Evolutionary conservation across 2,797 vertebrate genomes (phyloP), one percentile per base, ranked within the genome.

Genomic region (Poeciliopsis infans): DNA sequence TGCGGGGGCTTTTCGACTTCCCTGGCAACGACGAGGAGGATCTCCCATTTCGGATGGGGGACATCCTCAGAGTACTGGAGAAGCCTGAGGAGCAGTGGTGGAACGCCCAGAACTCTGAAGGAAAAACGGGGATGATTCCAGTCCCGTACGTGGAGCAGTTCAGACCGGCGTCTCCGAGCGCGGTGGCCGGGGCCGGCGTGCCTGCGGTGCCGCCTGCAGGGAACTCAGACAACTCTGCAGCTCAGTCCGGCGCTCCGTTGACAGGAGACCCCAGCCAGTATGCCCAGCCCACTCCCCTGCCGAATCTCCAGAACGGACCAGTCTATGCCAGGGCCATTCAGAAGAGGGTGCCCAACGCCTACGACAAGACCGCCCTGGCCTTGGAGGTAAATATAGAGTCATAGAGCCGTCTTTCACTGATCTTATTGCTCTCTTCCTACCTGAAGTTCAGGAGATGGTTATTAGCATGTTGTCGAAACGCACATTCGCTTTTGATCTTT

Each of bases 21-120:
- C 97, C 96, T 41, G 98, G 98, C 79, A 99, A 99, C 15, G 98
- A 99, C 8, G 98, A 99, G 10, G 98, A 99, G 96, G 98, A 99
- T 86, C 97, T 99, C 85, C 98, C 98, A 0, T 99, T 99, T 95
- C 97, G 97, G 93, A 99, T 98, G 95, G 97, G 98, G 57, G 98
- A 99, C 84, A 93, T 99, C 78, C 96, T 99, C 78, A 96, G 95
- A 81, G 97, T 99, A 88, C 93, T 98, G 55, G 98, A 99, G 94
- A 99, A 99, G 84, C 98, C 98, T 12, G 98, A 99, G 95, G 98
- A 99, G 95, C 98, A 99, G 91, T 99, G 98, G 98, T 99, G 98
- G 98, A 99, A 99, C 12, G 98, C 98, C 55, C 97, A 98, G 96
- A 97, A 98, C 96, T 95, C 93, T 69, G 97, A 97, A 75, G 98